These are phyloP conservation scores for Helicorthomorpha holstii DNA, from an alignment of 1,140 invertebrate genomes.

Conservation along the genomic window DNA sequence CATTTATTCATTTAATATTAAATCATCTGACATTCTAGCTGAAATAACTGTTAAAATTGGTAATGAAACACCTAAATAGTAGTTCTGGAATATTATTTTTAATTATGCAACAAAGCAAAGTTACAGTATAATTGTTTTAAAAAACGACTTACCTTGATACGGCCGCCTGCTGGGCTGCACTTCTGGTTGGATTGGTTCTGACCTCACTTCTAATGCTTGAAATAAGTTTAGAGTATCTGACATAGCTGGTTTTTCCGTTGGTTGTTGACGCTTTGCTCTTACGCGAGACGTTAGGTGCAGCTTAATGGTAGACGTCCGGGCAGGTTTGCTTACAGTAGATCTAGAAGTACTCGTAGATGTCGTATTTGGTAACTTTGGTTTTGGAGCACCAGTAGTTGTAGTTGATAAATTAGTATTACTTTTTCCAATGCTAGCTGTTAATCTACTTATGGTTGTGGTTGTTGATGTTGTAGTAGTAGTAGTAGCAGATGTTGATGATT, in stretches of 20 bases:
- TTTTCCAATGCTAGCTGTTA: constrained; percentile 14
- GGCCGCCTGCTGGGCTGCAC: not conserved
- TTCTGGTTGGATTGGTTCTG: not conserved
- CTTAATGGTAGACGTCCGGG: not conserved
- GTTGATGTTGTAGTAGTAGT: constrained; percentile 11
- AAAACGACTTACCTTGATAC: not conserved
- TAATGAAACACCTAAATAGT: not conserved
- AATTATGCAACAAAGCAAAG: not conserved
- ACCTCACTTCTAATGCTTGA: constrained; percentile 56
- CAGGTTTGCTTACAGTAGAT: too few relatives aligned
- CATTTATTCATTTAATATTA: not conserved
- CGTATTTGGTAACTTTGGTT: not conserved
- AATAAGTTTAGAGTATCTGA: constrained; percentile 80
- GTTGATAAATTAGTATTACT: not conserved
- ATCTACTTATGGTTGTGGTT: constrained; percentile 20
- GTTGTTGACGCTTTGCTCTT: not conserved
- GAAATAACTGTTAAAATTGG: not conserved
- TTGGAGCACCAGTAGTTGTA: too few relatives aligned
- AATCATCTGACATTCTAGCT: not conserved
- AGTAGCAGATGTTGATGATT: constrained; percentile 20
- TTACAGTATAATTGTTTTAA: not conserved
- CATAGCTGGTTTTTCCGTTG: constrained; percentile 20
- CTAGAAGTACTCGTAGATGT: not conserved
- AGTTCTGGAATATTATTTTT: not conserved
- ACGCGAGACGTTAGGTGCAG: not conserved